Base-by-base conservation (phyloP, 2,113 vertebrate species). In the Sinocyclocheilus grahami region DNA sequence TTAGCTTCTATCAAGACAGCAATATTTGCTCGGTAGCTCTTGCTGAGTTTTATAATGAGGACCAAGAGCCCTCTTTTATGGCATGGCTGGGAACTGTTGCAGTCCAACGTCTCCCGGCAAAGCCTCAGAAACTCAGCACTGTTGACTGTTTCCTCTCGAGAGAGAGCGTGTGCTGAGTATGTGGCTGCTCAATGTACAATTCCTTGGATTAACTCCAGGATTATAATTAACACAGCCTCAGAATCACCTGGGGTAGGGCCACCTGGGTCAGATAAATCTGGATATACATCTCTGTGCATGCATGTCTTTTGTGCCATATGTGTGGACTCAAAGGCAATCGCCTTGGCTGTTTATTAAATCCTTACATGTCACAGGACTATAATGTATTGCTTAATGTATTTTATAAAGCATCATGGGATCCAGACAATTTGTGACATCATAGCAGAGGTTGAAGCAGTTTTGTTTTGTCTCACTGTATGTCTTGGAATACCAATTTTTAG, bases 161-260 rank as follows among this genome's bases (percentile, higher is more conserved):
- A 79, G 78, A 85, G 85, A 79, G 81, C 10, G 4, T 67, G 74
- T 22, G 37, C n/a, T 1, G 63, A 39, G 74, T 81, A 71, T 86
- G 82, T 55, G 83, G 83, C 83, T 88, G 81, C 71, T 86, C 84
- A 83, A 78, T 77, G 78, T 76, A 30, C 78, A 60, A 42, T 55
- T 88, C 37, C 63, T 83, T 90, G 89, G 87, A 89, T 83, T 86
- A 85, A 71, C 78, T 89, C 88, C 90, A 91, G 88, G 87, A 87
- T 91, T 86, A 88, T 88, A 90, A 90, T 91, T 88, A 90, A 90
- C 71, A 78, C 53, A 58, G 87, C 51, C 78, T 87, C 60, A 33
- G 72, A 90, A 87, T 89, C 87, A 85, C 65, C 83, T 87, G 88
- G 85, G 82, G 85, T 81, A 75, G 79, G 77, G 87, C 86, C 90